Evolutionary conservation across 2,888 invertebrate species (phyloP).

Genomic region (Habrosyne pyritoides): DNA sequence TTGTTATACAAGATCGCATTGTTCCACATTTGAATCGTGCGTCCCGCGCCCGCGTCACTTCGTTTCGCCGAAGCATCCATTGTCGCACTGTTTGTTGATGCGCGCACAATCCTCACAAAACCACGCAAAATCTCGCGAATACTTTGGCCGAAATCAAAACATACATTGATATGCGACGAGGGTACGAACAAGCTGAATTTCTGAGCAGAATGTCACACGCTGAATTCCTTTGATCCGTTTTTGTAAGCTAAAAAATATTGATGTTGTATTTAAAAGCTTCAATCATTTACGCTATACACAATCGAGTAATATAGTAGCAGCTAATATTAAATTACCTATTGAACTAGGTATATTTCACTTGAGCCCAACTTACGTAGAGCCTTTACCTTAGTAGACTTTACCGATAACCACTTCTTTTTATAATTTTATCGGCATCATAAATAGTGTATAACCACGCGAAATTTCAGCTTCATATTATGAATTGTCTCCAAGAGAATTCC

Average conservation of each 20-base stretch:
- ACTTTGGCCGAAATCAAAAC: constrained; percentile 65
- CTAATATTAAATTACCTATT: neutral
- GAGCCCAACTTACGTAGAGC: no score
- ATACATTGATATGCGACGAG: constrained; percentile 51
- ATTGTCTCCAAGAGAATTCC: no score
- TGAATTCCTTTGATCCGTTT: constrained; percentile 26
- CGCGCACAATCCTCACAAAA: constrained; percentile 57
- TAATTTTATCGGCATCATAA: no score
- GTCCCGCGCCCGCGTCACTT: constrained; percentile 68
- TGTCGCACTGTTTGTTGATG: constrained; percentile 78
- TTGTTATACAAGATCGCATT: constrained; percentile 77
- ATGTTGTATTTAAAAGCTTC: no score
- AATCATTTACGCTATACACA: no score
- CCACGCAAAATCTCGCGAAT: constrained; percentile 73
- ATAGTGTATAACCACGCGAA: no score
- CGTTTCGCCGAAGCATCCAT: constrained; percentile 76
- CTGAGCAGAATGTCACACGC: constrained; percentile 12
- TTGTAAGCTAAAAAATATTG: constrained; percentile 17
- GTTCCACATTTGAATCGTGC: constrained; percentile 73
- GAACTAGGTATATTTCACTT: no score
- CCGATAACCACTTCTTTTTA: no score
- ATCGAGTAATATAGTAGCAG: no score
- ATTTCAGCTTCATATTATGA: no score
- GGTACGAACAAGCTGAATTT: constrained; percentile 37
- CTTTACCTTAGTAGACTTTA: no score